Evolutionary conservation across 1,140 invertebrate species (phyloP), one percentile per base, ranked within the genome.

Genomic region (Solen grandis): DNA sequence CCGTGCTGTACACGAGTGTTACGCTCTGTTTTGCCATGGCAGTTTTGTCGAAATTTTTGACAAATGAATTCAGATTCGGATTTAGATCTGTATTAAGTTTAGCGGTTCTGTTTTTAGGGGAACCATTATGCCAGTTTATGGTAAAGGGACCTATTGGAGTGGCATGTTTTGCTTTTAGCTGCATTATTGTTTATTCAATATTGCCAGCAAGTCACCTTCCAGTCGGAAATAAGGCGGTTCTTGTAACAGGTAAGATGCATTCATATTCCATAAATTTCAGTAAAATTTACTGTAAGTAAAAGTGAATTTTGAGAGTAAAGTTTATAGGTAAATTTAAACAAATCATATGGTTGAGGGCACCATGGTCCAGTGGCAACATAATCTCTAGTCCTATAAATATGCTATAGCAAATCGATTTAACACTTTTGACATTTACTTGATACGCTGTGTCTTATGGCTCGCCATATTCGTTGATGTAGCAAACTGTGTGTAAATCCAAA

Each of bases 91-190:
- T 90, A 60, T 79, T 91, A 35, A 90, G 88, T 79, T 84, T 91
- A 31, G 83, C 86, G 31, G 85, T 90, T 27, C 66, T 91, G 62
- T 91, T 91, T 84, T 74, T 91, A 38, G 90, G 90, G 4, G 90
- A 91, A 84, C 90, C 90, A n/a, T 79, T 90, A 62, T 91, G 90
- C 72, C 90, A 91, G 62, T 90, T 91, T 70, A 81, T 91, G n/a
- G 82, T 91, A 55, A 90, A 90, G 78, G 90, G 90, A 16, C 87
- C 89, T n/a, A 59, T 87, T 10, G 90, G 90, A 36, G 86, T 91
- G 5, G 57, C 86, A 25, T 76, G 86, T 13, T 91, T 91, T 84
- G 86, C 88, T 25, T 46, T 88, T 33, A 86, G 88, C n/a, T 91
- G 90, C 73, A 66, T 91, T 52, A 62, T 91, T 36, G 83, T 91